Percentiles rank a stretch among this genome's conserved stretches.
Evolutionary conservation across 2,888 invertebrate species (phyloP).

Genomic region (Troides oblongomaculatus): DNA sequence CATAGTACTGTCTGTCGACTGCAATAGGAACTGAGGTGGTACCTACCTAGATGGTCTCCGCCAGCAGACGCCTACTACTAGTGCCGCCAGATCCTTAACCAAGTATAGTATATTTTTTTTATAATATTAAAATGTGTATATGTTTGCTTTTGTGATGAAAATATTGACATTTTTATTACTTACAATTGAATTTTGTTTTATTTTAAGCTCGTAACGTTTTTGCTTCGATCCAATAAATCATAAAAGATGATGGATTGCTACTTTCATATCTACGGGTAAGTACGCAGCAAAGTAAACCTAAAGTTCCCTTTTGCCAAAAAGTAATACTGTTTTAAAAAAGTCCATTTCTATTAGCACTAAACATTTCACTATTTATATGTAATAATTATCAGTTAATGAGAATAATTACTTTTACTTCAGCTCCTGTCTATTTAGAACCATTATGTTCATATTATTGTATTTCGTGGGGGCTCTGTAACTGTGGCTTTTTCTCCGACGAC

Average conservation of each 20-base stretch:
- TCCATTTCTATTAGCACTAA: not conserved
- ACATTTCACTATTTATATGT: not conserved
- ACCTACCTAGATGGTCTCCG: too few relatives aligned
- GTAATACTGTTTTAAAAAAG: not conserved
- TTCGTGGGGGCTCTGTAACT: too few relatives aligned
- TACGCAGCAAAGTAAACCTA: not conserved
- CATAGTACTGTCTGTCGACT: too few relatives aligned
- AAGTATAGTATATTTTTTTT: too few relatives aligned
- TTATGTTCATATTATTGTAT: too few relatives aligned
- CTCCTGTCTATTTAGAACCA: too few relatives aligned
- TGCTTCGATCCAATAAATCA: not conserved
- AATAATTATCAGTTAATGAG: too few relatives aligned
- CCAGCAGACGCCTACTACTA: too few relatives aligned
- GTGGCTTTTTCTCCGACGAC: too few relatives aligned
- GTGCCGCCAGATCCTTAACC: too few relatives aligned
- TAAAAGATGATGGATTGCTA: not conserved
- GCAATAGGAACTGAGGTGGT: too few relatives aligned
- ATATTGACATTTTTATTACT: not conserved
- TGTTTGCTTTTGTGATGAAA: not conserved
- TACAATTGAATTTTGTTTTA: not conserved
- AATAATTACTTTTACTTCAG: too few relatives aligned
- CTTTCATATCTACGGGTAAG: not conserved
- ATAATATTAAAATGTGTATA: not conserved
- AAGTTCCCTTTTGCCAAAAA: not conserved
- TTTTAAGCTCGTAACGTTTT: not conserved